Conservation (phyloP, 1,140 invertebrate species). For the Rhopalosiphum maidis region DNA sequence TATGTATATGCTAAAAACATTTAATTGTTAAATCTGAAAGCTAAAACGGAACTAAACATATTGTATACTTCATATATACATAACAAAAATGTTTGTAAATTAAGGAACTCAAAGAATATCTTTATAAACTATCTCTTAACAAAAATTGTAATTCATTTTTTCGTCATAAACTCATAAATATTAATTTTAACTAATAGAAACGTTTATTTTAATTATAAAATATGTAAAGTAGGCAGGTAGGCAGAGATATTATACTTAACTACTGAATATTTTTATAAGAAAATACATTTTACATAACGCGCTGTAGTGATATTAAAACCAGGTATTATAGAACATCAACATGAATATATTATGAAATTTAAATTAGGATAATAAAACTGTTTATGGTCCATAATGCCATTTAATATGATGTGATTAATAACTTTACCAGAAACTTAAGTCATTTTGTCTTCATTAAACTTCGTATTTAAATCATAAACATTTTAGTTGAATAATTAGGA, state of each 20-base stretch:
- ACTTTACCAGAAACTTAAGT: background rate
- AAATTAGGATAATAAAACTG: background rate
- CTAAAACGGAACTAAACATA: background rate
- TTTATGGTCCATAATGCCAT: background rate
- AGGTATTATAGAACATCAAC: conserved; percentile 3
- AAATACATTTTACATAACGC: background rate
- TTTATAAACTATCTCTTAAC: background rate
- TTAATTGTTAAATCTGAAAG: no score
- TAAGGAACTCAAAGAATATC: background rate
- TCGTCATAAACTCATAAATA: background rate
- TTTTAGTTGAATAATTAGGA: background rate
- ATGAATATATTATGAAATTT: background rate
- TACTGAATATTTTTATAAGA: background rate
- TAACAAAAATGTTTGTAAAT: background rate
- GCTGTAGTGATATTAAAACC: background rate
- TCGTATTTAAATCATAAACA: background rate
- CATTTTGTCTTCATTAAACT: background rate
- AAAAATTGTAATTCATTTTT: background rate
- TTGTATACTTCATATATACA: background rate
- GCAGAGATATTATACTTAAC: background rate
- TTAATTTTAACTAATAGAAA: conserved; percentile 21
- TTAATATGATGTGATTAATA: conserved; percentile 4
- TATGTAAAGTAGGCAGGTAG: background rate
- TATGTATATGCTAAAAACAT: no score
- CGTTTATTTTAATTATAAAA: background rate